Evolutionary conservation across 2,888 invertebrate genomes (phyloP), one percentile per base, ranked within the genome.

Genomic region (Melipona beecheii): DNA sequence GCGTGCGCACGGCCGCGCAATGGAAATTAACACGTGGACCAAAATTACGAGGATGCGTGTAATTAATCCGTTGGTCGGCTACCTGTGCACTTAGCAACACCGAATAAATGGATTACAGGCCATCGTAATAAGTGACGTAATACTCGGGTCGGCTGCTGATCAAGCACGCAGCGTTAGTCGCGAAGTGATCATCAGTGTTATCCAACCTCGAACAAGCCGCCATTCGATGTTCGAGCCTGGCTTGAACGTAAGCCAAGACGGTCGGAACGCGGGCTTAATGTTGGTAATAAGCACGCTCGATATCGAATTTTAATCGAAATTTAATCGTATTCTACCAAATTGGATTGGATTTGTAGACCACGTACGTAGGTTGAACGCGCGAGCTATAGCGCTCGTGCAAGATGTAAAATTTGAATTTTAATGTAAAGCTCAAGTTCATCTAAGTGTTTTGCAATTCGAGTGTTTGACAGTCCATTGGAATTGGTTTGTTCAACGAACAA

Each of bases 141-240:
- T 75, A 74, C 76, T 82, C 76, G 75, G 31, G 31, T 60, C 54
- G 24, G 69, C 21, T 50, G 83, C 87, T 92, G 91, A 92, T 90
- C 86, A 85, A 90, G 86, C 88, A 84, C 77, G 86, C 72, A 87
- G 88, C 87, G 88, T 92, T 86, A 88, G 86, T 87, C 81, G 84
- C 69, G 73, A 75, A 83, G 84, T 85, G 87, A 92, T 91, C 90
- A 92, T 91, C 90, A 91, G 86, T 75, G 90, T 87, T 91, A 92
- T 86, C 87, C 87, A 80, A 88, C 87, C 86, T 85, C 91, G 90
- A 91, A 90, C 89, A 90, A 77, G 69, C 88, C 84, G 78, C 81
- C 72, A 69, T 83, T 81, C 83, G 73, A 86, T 62, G 87, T 87
- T 89, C 85, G 86, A 88, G 86, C 75, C 56, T 78, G 75, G 65